phyloP scores from a whole-genome alignment of 1,140 invertebrate species.

The Drosophila funebris region DNA sequence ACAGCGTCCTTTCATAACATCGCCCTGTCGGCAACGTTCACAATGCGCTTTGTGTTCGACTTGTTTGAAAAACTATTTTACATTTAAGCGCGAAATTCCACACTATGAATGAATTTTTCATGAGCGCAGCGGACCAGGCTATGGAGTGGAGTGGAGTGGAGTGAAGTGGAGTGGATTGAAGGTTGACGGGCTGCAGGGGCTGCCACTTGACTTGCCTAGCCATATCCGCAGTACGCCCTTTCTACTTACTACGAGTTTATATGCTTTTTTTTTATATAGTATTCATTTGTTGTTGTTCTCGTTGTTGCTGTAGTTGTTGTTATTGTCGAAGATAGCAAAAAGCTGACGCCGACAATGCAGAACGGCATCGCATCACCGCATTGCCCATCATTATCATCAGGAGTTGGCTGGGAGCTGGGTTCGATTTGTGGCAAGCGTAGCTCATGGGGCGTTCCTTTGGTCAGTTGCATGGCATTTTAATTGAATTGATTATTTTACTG shows the following conservation, averaged over 20 bases:
- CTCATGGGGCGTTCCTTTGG: slow-evolving; percentile 55
- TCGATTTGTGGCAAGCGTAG: slow-evolving; percentile 31
- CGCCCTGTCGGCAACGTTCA: slow-evolving; percentile 61
- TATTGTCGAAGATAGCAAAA: slow-evolving; percentile 17
- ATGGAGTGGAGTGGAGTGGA: not conserved
- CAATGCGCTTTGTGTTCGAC: slow-evolving; percentile 79
- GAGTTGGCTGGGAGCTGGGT: not conserved
- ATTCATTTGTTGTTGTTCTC: not conserved
- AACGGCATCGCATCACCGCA: slow-evolving; percentile 28
- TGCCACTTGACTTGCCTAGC: slow-evolving; percentile 38
- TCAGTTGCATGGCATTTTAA: slow-evolving; percentile 78
- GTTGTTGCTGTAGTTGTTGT: not conserved
- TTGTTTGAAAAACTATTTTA: slow-evolving; percentile 83
- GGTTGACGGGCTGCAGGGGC: not conserved
- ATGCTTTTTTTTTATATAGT: slow-evolving; percentile 3
- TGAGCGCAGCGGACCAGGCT: slow-evolving; percentile 46
- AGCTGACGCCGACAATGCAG: slow-evolving; percentile 36
- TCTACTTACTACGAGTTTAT: slow-evolving; percentile 3
- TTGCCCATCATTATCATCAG: slow-evolving; percentile 38
- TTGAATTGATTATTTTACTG: slow-evolving; percentile 81
- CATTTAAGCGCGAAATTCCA: slow-evolving; percentile 83
- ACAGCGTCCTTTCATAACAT: slow-evolving; percentile 73
- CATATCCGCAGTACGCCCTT: slow-evolving; percentile 31
- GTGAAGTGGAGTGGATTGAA: not conserved
- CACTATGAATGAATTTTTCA: slow-evolving; percentile 83